Base-by-base conservation (phyloP, 2,888 invertebrate species). In the Lycia hirtaria region DNA sequence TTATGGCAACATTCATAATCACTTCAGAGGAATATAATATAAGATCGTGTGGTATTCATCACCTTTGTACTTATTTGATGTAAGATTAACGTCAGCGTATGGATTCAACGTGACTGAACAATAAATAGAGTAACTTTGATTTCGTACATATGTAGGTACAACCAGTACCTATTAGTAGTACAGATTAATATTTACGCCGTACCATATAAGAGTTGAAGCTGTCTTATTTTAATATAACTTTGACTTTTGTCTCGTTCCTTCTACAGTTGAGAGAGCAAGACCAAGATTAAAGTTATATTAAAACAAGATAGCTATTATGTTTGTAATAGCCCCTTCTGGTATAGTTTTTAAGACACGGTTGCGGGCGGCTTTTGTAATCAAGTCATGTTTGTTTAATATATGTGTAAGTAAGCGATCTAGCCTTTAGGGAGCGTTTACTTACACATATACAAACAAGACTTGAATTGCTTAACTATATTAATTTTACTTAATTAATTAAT, bases 1-100 rank as follows among this genome's bases (percentile, higher is more conserved):
- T 22, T 3, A 41, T 52, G 12, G 57, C 41, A 48, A 52, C 45
- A 48, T 20, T 30, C 4, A n/a, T 7, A 0, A 24, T 50, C n/a
- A 45, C 2, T 10, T 15, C 24, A 52, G 32, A 53, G 30, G 26
- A 41, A 43, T 45, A 26, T 47, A 14, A 45, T 19, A 51, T 9
- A 14, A 51, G 66, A 53, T 58, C 65, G 65, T 72, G 72, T 59
- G 32, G 22, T 49, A 37, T 49, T 44, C 14, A 56, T 51, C 41
- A 58, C n/a, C n/a, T 32, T 43, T 47, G 38, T 45, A 51, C 43
- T 50, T 71, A 41, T 71, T 76, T 72, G 62, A 52, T 53, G 41
- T 32, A 32, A 14, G 6, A 59, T 49, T 67, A 63, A 22, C 72
- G 67, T 73, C 62, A 64, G 41, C 26, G 26, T 45, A 44, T 52